These are phyloP conservation scores for Clamator glandarius DNA, from an alignment of 2,797 vertebrate genomes.

Conservation along the genomic window DNA sequence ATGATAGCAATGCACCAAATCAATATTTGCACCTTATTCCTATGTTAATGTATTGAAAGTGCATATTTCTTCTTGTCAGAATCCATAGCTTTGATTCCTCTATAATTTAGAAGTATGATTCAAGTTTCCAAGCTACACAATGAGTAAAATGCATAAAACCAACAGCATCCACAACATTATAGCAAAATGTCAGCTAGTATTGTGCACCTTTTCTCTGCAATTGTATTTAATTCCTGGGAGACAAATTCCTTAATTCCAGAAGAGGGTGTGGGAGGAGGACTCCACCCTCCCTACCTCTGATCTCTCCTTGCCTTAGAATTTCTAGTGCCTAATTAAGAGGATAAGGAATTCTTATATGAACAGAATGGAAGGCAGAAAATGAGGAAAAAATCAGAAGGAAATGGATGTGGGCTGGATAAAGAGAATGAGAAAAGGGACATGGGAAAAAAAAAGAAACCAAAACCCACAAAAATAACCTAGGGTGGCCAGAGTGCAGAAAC, in stretches of 20 bases:
- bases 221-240: background rate
- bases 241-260: background rate
- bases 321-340: background rate
- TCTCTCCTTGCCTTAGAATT: background rate
- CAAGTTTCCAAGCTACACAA: background rate
- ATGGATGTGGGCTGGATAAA: background rate
- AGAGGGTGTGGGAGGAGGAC: background rate
- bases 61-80: background rate
- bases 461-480: background rate
- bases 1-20: constrained; percentile 48
- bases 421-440: background rate
- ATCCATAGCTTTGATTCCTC: background rate
- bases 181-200: background rate
- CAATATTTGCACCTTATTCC: constrained; percentile 30
- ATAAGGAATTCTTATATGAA: background rate
- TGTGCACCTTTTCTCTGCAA: background rate
- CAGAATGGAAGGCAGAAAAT: background rate
- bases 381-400: background rate
- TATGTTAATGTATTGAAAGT: background rate
- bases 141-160: background rate
- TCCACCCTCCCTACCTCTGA: background rate
- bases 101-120: background rate
- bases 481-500: background rate
- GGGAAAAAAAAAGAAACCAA: fast-evolving
- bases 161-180: background rate